A percentile compares a stretch with the other conserved stretches of the same genome.
Conservation (phyloP, 2,888 invertebrate species). For the Liodrosophila aerea region DNA sequence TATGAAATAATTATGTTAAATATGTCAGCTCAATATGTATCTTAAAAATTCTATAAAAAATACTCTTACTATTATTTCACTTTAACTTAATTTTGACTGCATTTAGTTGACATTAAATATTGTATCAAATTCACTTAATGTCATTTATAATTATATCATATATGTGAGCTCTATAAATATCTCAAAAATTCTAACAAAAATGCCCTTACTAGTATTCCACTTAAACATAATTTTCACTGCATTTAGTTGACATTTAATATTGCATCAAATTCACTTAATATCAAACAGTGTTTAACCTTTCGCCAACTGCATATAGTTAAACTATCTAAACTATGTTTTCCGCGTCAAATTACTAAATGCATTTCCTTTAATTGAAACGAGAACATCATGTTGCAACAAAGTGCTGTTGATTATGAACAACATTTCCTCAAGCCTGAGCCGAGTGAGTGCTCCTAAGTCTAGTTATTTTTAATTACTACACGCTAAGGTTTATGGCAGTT, state of each 20-base stretch:
- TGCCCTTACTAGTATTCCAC: no score
- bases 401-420: slow-evolving; percentile 30
- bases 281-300: slow-evolving; percentile 4
- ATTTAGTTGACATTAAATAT: no score
- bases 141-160: no score
- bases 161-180: no score
- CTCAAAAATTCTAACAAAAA: no score
- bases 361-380: slow-evolving; percentile 2
- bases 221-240: no score
- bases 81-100: no score
- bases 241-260: background rate
- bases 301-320: background rate
- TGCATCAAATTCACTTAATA: background rate
- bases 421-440: slow-evolving; percentile 11
- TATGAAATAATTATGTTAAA: no score
- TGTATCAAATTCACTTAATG: no score
- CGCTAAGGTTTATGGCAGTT: slow-evolving; percentile 33
- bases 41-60: no score
- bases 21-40: no score
- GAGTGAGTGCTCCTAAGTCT: slow-evolving; percentile 15
- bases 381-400: slow-evolving; percentile 21
- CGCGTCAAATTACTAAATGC: slow-evolving; percentile 7
- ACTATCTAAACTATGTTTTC: slow-evolving; percentile 2
- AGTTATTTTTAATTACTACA: slow-evolving; percentile 51
- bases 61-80: no score